Evolutionary conservation across 2,888 invertebrate species (phyloP).

Genomic region (Volucella zonaria): DNA sequence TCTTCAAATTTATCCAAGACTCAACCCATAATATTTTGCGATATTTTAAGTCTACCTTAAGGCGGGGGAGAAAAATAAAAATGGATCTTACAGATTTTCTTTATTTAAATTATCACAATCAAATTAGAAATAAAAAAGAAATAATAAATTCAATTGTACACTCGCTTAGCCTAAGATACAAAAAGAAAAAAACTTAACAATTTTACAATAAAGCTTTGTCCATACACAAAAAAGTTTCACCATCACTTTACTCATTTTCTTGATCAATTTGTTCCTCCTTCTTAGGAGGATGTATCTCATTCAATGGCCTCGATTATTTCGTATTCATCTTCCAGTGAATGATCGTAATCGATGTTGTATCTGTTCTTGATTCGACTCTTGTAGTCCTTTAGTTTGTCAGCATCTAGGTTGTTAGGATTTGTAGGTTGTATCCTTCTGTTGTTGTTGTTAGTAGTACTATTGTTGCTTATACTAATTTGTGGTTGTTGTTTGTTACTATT

Average conservation of each 20-base stretch:
- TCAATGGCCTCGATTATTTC: slow-evolving; percentile 83
- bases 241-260: slow-evolving; percentile 10
- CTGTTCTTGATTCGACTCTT: slow-evolving; percentile 82
- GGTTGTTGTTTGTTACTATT: slow-evolving; percentile 68
- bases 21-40: slow-evolving; percentile 6
- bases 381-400: slow-evolving; percentile 79
- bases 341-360: slow-evolving; percentile 83
- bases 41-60: neutral
- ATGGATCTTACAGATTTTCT: slow-evolving; percentile 2
- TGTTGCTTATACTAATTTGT: slow-evolving; percentile 73
- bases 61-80: neutral
- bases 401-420: slow-evolving; percentile 60
- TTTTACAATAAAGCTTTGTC: slow-evolving; percentile 56
- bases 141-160: slow-evolving; percentile 36
- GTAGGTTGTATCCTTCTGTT: slow-evolving; percentile 69
- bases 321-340: slow-evolving; percentile 82
- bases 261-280: slow-evolving; percentile 45
- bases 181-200: slow-evolving; percentile 68
- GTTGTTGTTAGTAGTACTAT: slow-evolving; percentile 55
- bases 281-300: slow-evolving; percentile 60
- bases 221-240: slow-evolving; percentile 63
- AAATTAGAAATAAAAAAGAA: slow-evolving; percentile 4
- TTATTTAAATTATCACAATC: slow-evolving; percentile 34
- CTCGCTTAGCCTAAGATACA: slow-evolving; percentile 31
- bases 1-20: neutral